A percentile compares a stretch with the other conserved stretches of the same genome.
Conservation (phyloP, 2,888 invertebrate species). For the Nezara viridula region DNA sequence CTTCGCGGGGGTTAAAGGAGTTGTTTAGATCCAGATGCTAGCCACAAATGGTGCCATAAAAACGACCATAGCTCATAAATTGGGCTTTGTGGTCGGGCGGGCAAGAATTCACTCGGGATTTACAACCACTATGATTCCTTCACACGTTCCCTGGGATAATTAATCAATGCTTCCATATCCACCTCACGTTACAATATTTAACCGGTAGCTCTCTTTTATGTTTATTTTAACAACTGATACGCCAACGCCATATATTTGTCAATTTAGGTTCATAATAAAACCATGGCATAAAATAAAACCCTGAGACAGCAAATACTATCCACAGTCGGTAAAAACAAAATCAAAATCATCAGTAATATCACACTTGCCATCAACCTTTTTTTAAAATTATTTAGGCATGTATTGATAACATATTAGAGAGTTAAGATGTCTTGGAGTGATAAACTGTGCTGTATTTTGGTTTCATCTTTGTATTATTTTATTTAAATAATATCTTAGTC, state of each 20-base stretch:
- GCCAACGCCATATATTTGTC: not conserved
- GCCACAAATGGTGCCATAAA: constrained; percentile 28
- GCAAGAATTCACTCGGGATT: constrained; percentile 27
- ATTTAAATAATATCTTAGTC: no score
- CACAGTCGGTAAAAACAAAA: no score
- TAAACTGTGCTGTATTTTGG: no score
- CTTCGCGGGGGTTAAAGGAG: constrained; percentile 1
- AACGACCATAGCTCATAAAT: constrained; percentile 32
- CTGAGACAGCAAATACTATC: no score
- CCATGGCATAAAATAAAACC: no score
- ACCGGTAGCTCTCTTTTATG: not conserved
- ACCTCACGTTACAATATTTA: not conserved
- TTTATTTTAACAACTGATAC: not conserved
- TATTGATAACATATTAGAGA: no score
- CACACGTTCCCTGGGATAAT: not conserved
- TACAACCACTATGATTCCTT: constrained; percentile 28
- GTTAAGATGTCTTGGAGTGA: no score
- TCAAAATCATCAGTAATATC: no score
- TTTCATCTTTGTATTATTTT: no score
- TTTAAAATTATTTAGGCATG: no score
- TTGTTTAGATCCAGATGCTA: constrained; percentile 35
- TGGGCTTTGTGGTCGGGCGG: constrained; percentile 22
- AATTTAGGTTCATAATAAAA: not conserved
- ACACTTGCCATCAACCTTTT: no score
- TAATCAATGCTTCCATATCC: not conserved